Evolutionary conservation across 1,140 invertebrate genomes (phyloP), one percentile per base, ranked within the genome.

Genomic region (Brachionus sp.): DNA sequence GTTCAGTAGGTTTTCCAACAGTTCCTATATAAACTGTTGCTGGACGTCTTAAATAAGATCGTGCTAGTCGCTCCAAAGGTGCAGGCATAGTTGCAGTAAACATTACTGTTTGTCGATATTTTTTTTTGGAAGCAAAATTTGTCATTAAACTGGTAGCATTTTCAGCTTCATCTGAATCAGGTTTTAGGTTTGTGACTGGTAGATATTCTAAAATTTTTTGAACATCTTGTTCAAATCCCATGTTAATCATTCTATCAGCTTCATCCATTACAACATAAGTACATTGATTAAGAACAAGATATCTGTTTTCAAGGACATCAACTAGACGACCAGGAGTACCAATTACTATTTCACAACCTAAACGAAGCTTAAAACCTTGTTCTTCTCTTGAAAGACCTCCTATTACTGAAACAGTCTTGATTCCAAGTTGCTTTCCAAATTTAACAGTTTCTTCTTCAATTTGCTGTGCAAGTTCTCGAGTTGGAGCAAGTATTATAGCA

Each of bases 11-110:
- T 91, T 97, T 98, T 86, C 97, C 97, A 84, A 95, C 92, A n/a
- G 95, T 96, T 83, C 98, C 97, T 86, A 99, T 99, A 86, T 99
- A 98, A 0, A 99, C 98, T 5, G 98, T 94, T 9, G 97, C 95
- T 3, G 98, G 98, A 86, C 98, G 91, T 82, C 98, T 91, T 6
- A 99, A 89, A 90, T 99, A 99, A 37, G 93, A 95, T 85, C 96
- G 91, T 0, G 98, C 98, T 66, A 99, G 90, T 85, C 97, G 91
- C 90, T 99, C 98, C 2, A 99, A 96, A 6, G 96, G 94, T 1
- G 97, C 93, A 6, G 96, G 96, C 98, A 99, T 99, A 86, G 98
- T 99, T 16, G 98, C 98, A 53, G 98, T 99, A 90, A 99, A 99
- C 98, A 99, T 99, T 84, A 99, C 97, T 87, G 97, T 99, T 93